Base-by-base conservation (phyloP, 2,113 vertebrate genomes). In the Oncorhynchus keta region DNA sequence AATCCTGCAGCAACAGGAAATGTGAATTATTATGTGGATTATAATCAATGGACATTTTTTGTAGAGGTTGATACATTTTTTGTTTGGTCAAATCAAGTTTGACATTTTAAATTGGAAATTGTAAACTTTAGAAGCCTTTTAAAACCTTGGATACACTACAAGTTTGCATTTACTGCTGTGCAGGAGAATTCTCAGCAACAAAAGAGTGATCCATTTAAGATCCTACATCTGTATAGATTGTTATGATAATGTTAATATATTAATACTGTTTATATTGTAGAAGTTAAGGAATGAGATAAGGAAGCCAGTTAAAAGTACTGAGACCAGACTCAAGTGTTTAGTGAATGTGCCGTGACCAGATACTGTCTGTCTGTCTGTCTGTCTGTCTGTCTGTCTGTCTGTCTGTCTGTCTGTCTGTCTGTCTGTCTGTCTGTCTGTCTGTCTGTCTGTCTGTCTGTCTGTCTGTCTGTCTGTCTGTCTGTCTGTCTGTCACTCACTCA, bases 401-500 rank as follows among this genome's bases (percentile, higher is more conserved):
- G 20, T 80, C 76, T 72, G 73, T 79, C 81, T 1, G n/a, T 80
- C 76, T 72, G 73, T 81, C 81, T 1, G n/a, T 81, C 76, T 72
- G 73, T 80, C 81, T 1, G n/a, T 81, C 76, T 72, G 73, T 81
- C 81, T 1, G n/a, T 81, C 76, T 72, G 73, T 81, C 80, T 1
- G n/a, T 81, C 76, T 72, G 73, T 80, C 80, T 1, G n/a, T 81
- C 76, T 72, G 73, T 80, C 79, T 1, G n/a, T 81, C 76, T 72
- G 73, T 80, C 80, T 1, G n/a, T 81, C 76, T 72, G 73, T 79
- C 80, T 1, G n/a, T 80, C 76, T 72, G 73, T 79, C 80, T 1
- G n/a, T 81, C 76, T 28, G 28, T 3, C 28, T 28, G 28, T 3
- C 28, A n/a, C n/a, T 81, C 76, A 88, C 92, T 93, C 90, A 94